Evolutionary conservation across 2,888 invertebrate species (phyloP).

Genomic region (Catocala nupta): DNA sequence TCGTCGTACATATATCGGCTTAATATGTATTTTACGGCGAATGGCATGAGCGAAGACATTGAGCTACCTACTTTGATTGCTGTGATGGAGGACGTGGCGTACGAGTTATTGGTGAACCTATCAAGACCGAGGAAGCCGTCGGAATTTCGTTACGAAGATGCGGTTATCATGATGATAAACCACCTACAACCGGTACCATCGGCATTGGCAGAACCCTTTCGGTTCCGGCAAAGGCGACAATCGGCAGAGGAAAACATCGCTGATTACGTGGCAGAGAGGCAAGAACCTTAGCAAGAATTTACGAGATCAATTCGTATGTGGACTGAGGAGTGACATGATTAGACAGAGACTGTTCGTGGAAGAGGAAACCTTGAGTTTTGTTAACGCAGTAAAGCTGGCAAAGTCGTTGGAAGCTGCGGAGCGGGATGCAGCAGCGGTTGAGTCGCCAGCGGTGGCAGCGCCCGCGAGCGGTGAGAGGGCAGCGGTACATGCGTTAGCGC

Average conservation of each 20-base stretch:
- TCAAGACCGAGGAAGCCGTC: not conserved
- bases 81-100: not conserved
- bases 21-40: not conserved
- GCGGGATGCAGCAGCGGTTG: not conserved
- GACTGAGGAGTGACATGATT: too few relatives aligned
- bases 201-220: slow-evolving; percentile 22
- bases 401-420: not conserved
- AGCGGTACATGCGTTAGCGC: too few relatives aligned
- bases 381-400: not conserved
- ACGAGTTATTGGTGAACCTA: not conserved
- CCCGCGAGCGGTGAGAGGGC: not conserved
- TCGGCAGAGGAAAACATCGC: slow-evolving; percentile 5
- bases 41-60: not conserved
- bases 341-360: not conserved
- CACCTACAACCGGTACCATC: slow-evolving; percentile 3
- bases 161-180: not conserved
- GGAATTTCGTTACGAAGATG: not conserved
- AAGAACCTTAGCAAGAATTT: slow-evolving; percentile 16
- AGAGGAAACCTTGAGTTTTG: not conserved
- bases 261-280: slow-evolving; percentile 10
- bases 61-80: not conserved
- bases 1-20: not conserved
- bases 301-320: too few relatives aligned
- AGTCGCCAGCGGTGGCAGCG: not conserved
- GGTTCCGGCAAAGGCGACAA: slow-evolving; percentile 18